Evolutionary conservation across 2,888 invertebrate species (phyloP).

Genomic region (Nyleta sp.): DNA sequence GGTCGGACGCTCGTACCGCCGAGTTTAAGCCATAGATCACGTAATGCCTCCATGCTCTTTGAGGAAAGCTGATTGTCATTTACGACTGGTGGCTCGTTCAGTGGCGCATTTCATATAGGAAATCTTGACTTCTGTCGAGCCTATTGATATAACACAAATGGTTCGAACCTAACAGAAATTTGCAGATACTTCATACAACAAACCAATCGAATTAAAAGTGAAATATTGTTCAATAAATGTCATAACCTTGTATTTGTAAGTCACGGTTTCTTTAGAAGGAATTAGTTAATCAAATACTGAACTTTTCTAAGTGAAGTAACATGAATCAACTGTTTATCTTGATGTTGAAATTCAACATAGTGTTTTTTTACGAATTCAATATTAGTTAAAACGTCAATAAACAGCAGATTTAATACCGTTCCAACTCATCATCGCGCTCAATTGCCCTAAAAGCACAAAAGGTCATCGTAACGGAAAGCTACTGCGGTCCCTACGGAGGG

Average conservation of each 20-base stretch:
- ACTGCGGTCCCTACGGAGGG: slow-evolving; percentile 55
- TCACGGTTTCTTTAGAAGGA: no score
- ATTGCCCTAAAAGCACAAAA: slow-evolving; percentile 63
- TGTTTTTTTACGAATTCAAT: no score
- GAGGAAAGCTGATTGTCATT: slow-evolving; percentile 74
- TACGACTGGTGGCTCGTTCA: slow-evolving; percentile 69
- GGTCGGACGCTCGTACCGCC: slow-evolving; percentile 64
- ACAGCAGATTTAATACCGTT: slow-evolving; percentile 23
- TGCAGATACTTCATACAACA: no score
- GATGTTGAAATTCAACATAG: no score
- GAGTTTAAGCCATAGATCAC: slow-evolving; percentile 75
- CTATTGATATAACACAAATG: background rate
- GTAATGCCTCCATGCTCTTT: slow-evolving; percentile 59
- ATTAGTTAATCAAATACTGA: no score
- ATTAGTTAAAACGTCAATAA: no score
- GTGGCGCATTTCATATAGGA: slow-evolving; percentile 13
- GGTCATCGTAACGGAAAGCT: slow-evolving; percentile 59
- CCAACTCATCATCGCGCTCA: slow-evolving; percentile 55
- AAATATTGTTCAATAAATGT: no score
- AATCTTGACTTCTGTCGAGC: slow-evolving; percentile 28
- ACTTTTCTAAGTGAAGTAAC: no score
- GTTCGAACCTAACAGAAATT: background rate
- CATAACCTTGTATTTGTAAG: no score
- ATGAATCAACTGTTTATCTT: no score
- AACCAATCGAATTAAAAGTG: no score